Evolutionary conservation across 2,888 invertebrate genomes (phyloP), one percentile per base, ranked within the genome.

Genomic region (Pammene aurita): DNA sequence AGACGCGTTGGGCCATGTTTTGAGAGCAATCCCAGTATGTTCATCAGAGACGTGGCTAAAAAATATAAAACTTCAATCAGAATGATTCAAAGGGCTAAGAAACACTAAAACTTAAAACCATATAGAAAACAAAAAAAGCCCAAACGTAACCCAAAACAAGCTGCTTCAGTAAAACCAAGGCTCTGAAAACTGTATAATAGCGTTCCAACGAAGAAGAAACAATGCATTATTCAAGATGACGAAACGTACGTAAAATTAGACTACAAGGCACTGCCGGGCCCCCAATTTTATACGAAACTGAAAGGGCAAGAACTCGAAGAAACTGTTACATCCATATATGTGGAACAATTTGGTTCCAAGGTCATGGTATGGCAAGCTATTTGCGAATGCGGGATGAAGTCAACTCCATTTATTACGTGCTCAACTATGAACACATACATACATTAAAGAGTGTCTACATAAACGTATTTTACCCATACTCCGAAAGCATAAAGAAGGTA

Each of bases 281-380:
- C n/a, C n/a, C n/a, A n/a, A n/a, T n/a, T n/a, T n/a, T n/a, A n/a
- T n/a, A n/a, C n/a, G n/a, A n/a, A n/a, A n/a, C n/a, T n/a, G n/a
- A n/a, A n/a, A n/a, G n/a, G n/a, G 2, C 52, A 52, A 11, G 52
- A 52, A 34, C 26, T 52, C 34, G n/a, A 11, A 26, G 34, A 52
- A 52, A 34, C 5, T 34, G 38, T 46, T 50, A 67, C 41, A n/a
- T n/a, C n/a, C n/a, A n/a, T n/a, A 14, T 63, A 14, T 46, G 46
- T 46, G 6, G 56, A 56, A 41, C 41, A 56, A 6, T 56, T 56
- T 41, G 56, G 16, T 41, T 10, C 56, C 14, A 56, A 41, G 5
- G 16, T 41, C 56, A 41, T 56, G 41, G 56, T 56, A 56, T 56
- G 56, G 56, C 56, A 38, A 56, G 56, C 56, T 41, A 56, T 56